Base-by-base conservation (phyloP, 1,140 invertebrate species). In the Bemisia tabaci region DNA sequence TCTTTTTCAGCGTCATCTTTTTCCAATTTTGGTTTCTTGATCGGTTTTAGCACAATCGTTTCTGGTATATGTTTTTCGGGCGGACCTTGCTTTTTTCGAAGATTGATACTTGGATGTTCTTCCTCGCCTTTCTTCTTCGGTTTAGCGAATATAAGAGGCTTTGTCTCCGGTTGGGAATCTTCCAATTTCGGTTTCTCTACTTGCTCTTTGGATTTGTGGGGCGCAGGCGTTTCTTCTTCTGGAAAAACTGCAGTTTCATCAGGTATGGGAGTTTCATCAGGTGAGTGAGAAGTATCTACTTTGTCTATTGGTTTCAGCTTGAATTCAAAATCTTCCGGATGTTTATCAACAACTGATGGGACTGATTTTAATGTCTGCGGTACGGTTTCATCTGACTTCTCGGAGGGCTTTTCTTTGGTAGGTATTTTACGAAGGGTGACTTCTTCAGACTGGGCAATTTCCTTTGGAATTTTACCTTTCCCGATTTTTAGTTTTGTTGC, bases 31-130 rank as follows among this genome's bases (percentile, higher is more conserved):
- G 75, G 69, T 63, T 79, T 79, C 71, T 79, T 79, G 1, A 79
- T 76, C 23, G 80, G 81, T 71, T 84, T 83, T 17, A 85, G 71
- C 70, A 80, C 79, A 59, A 84, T 70, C 33, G 61, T 66, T 25
- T 75, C 74, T 2, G 73, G 9, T 21, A 66, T 71, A 27, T 74
- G 72, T 67, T 75, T 75, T 17, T 70, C 66, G 24, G 70, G 70
- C 1, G 61, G 62, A 2, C 67, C 67, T 64, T 64, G 67, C 25
- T 68, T 68, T 12, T 68, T 63, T 25, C 59, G 63, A 24, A 68
- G 26, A 1, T 58, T 68, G 11, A 68, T 64, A 64, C 63, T 73
- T 12, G 66, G 66, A 22, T 65, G 62, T 71, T 78, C 74, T 63
- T 77, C 69, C 67, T 70, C 68, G 24, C 71, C 68, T 66, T 76